Evolutionary conservation across 2,888 invertebrate species (phyloP), one percentile per base, ranked within the genome.

Genomic region (Drosophila setosimentum): DNA sequence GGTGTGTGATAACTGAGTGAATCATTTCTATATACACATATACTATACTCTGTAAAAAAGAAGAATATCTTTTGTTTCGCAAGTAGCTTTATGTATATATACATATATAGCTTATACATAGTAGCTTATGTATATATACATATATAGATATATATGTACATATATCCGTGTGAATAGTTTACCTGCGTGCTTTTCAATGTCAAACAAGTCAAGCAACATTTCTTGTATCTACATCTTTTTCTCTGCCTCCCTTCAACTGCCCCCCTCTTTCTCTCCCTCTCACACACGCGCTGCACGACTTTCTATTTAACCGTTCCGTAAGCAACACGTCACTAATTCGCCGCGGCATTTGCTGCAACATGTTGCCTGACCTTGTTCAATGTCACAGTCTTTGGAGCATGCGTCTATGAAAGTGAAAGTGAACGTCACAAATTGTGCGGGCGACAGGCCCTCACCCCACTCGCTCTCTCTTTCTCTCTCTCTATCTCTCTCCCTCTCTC

Each of bases 321-420:
- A 68, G 89, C 87, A 88, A 89, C 69, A 84, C 64, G 66, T 73
- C 68, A 58, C 73, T 37, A 51, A 50, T 64, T 58, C 48, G 50
- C 55, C 32, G 59, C 53, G 18, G 64, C 73, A 70, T 13, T 32
- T 8, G 61, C 50, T 21, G 82, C 87, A 83, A 72, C 90, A 85
- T 87, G 81, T 76, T 79, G 87, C 66, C 53, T 90, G 87, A 87
- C 87, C 87, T 87, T 87, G 87, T 90, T 80, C 87, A 87, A 87
- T 87, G 87, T 87, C 87, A 90, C 21, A 27, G 33, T 33, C 51
- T 54, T 53, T 62, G 21, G 58, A 59, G 72, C 84, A 84, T 84
- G 87, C 84, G 87, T 80, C 48, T 30, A 50, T 48, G 30, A 85
- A 88, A 45, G 16, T 37, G 32, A 55, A 55, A 85, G 87, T 86